A percentile compares a stretch with the other conserved stretches of the same genome.
phyloP scores from a whole-genome alignment of 1,140 invertebrate genomes.

The Sitophilus oryzae region DNA sequence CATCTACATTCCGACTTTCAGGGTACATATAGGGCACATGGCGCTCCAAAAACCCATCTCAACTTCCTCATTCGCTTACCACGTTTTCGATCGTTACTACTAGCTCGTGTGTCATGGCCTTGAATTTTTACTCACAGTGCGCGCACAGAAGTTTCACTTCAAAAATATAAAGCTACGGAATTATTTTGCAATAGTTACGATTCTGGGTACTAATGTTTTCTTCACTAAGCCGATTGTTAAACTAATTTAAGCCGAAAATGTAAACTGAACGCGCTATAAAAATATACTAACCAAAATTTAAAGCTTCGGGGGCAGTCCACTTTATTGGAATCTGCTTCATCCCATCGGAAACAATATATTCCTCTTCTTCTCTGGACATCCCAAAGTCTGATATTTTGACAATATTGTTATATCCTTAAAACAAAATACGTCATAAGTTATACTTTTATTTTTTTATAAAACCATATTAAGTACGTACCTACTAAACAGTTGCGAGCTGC shows the following conservation, averaged over 20 bases:
- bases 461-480: constrained; percentile 48
- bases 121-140: no score
- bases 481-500: constrained; percentile 93
- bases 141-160: no score
- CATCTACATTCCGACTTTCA: no score
- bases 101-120: no score
- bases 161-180: no score
- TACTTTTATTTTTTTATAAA: not conserved
- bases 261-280: constrained; percentile 5
- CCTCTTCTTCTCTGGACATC: constrained; percentile 95
- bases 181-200: no score
- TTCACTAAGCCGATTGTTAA: no score
- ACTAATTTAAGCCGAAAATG: not conserved
- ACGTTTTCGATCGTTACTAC: no score
- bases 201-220: no score
- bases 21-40: no score
- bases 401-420: constrained; percentile 65
- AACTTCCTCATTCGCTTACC: no score
- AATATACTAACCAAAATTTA: constrained; percentile 77
- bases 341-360: constrained; percentile 93
- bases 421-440: constrained; percentile 4
- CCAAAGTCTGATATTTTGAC: constrained; percentile 98
- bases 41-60: no score
- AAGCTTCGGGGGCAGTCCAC: constrained; percentile 94
- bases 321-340: constrained; percentile 99